Percentiles rank a stretch among this genome's conserved stretches.
phyloP scores from a whole-genome alignment of 2,888 invertebrate species.

The Torymus aiolomorphi region DNA sequence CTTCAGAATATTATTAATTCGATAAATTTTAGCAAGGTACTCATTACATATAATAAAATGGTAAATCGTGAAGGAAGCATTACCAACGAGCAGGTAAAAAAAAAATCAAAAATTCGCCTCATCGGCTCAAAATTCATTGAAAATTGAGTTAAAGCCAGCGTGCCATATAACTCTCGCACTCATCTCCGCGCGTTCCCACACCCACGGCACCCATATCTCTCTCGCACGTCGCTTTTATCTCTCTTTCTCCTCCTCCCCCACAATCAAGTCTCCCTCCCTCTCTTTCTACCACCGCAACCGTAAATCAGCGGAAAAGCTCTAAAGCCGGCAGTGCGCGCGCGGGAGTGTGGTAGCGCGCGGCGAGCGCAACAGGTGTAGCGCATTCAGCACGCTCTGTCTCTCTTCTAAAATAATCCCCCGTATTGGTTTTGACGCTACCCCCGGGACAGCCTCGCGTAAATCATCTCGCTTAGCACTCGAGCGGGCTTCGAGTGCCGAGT shows the following conservation, averaged over 20 bases:
- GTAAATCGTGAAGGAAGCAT: background rate
- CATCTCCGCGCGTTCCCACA: conserved; percentile 24
- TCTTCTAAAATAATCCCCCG: conserved; percentile 64
- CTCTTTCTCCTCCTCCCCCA: conserved; percentile 14
- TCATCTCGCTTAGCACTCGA: too few species aligned
- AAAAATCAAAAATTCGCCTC: background rate
- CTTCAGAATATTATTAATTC: background rate
- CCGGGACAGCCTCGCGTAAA: conserved; percentile 66
- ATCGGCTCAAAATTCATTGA: too few species aligned
- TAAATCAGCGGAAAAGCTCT: conserved; percentile 22
- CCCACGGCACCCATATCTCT: conserved; percentile 6
- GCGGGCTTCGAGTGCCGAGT: conserved; percentile 52
- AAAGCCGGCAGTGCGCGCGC: background rate
- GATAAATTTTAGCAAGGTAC: too few species aligned
- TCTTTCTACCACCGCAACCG: background rate
- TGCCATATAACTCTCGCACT: too few species aligned
- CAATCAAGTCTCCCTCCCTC: conserved; percentile 1
- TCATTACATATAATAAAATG: too few species aligned
- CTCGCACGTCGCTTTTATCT: background rate
- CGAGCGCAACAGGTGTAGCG: conserved; percentile 42
- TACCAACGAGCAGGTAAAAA: too few species aligned
- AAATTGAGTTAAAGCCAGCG: too few species aligned
- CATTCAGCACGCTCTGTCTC: conserved; percentile 29
- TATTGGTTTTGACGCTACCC: conserved; percentile 71
- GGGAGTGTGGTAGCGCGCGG: background rate